Base-by-base conservation (phyloP, 2,797 vertebrate genomes). In the Aldrovandia affinis region DNA sequence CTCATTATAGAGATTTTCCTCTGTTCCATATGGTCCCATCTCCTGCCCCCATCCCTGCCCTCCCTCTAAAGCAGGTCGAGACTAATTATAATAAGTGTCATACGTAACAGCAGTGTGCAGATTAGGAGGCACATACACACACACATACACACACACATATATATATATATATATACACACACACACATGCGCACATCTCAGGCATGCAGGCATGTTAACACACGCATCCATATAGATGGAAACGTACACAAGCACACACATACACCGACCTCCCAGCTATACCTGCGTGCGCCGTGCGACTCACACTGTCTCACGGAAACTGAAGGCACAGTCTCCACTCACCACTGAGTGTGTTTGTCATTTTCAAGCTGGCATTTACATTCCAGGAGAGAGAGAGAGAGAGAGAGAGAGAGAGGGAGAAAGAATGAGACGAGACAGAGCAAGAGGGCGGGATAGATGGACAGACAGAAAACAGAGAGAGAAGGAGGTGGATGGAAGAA, bases 121-220 rank as follows among this genome's bases (percentile, higher is more conserved):
- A n/a, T n/a, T n/a, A n/a, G n/a, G n/a, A n/a, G n/a, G n/a, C 47
- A 50, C 47, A 50, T 12, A 2, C 47, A 0, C 1, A 50, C 47
- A 28, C 28, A 10, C n/a, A 39, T 33, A 55, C 63, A 33, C 73
- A 59, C 73, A 77, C 54, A 68, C 65, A 80, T 42, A 84, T 6
- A 68, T 39, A 61, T 59, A 50, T 28, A 36, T 28, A 55, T 28
- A 55, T 12, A 55, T 52, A 80, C 54, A 80, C 25, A 36, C 78
- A 80, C 1, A 59, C 55, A 81, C 2, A 61, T 55, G 63, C 25
- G 47, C 80, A 61, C 33, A 63, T 36, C 44, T 3, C 61, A 12
- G 39, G n/a, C 77, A 50, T 14, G 3, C 42, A 54, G 39, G 50
- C 9, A n/a, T 25, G 50, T 42, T n/a, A n/a, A 54, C 77, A 79